Base-by-base conservation (phyloP, 2,888 invertebrate genomes). In the Drosophila greeni region DNA sequence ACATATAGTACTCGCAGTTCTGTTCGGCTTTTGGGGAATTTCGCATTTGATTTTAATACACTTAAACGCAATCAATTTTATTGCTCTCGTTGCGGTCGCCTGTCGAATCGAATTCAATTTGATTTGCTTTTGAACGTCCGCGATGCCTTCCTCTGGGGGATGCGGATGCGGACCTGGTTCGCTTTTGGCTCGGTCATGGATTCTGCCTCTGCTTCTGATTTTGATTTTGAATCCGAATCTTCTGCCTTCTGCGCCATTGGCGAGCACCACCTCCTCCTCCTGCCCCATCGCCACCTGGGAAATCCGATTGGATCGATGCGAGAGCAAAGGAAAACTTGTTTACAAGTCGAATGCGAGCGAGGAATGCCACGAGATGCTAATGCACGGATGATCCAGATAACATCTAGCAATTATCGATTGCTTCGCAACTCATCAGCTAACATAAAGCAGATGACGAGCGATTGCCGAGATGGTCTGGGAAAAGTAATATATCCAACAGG, bases 51-150 rank as follows among this genome's bases (percentile, higher is more conserved):
- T 82, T 70, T 79, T 74, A 82, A 84, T 80, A 82, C 64, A 79
- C 82, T 76, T 84, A 72, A 76, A 82, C 82, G 79, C 74, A 84
- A 79, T 79, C 82, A 79, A 79, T 79, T 84, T 79, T 67, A 84
- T 84, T 84, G 70, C 76, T 79, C 72, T 82, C 76, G 76, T 81
- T 78, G 79, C 76, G 82, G 69, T 67, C 79, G 84, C 72, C 76
- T 82, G 79, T 82, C 79, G 74, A 84, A 79, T 79, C 76, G 74
- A 69, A 79, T 79, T 69, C 71, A 42, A 84, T 84, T 84, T 82
- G 79, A 79, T 84, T 82, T 79, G 79, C 79, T 74, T 74, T 83
- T 68, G 66, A 62, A 70, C 64, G 66, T 69, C 70, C 53, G 54
- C 24, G 36, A 55, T 39, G 52, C 57, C 45, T 66, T 56, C 45